Conservation (phyloP, 64 coral and sea anemone genomes). For the Montipora foliosa region DNA sequence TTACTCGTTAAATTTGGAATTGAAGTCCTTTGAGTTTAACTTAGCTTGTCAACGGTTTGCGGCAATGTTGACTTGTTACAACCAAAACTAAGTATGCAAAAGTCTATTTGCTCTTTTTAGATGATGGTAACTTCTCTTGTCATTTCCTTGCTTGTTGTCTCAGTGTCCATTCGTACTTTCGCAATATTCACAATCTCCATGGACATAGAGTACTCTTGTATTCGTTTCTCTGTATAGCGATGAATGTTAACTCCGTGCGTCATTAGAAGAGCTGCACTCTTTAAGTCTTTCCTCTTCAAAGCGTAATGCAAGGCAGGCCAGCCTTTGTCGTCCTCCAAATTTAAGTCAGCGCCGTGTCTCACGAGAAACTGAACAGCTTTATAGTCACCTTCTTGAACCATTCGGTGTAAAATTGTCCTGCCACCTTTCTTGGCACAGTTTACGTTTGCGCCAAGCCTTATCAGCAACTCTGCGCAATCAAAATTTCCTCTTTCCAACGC, state of each 20-base stretch:
- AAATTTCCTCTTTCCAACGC: slow-evolving; percentile 65
- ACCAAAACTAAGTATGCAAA: neutral
- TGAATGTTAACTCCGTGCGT: slow-evolving; percentile 40
- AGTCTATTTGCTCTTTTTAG: neutral
- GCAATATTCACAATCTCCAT: slow-evolving; percentile 58
- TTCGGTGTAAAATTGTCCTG: slow-evolving; percentile 56
- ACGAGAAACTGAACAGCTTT: slow-evolving; percentile 56
- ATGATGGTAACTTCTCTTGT: slow-evolving; percentile 16
- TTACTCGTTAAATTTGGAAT: neutral
- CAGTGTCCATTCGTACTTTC: slow-evolving; percentile 26
- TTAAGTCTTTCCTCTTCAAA: slow-evolving; percentile 49
- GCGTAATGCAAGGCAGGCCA: slow-evolving; percentile 73
- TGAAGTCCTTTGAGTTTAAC: neutral
- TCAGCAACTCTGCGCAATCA: slow-evolving; percentile 61
- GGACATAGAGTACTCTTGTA: slow-evolving; percentile 63
- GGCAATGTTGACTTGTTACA: neutral
- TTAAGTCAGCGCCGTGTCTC: slow-evolving; percentile 50
- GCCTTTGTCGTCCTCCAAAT: slow-evolving; percentile 51
- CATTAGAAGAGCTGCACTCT: slow-evolving; percentile 66
- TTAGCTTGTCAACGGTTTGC: neutral
- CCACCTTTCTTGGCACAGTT: slow-evolving; percentile 49
- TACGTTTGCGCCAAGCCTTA: slow-evolving; percentile 34
- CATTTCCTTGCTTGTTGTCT: neutral
- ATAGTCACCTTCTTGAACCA: slow-evolving; percentile 41
- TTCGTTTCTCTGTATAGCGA: slow-evolving; percentile 61